These are phyloP conservation scores for Trididemnum miniatum DNA, from an alignment of 23 tunicate species.

Conservation along the genomic window DNA sequence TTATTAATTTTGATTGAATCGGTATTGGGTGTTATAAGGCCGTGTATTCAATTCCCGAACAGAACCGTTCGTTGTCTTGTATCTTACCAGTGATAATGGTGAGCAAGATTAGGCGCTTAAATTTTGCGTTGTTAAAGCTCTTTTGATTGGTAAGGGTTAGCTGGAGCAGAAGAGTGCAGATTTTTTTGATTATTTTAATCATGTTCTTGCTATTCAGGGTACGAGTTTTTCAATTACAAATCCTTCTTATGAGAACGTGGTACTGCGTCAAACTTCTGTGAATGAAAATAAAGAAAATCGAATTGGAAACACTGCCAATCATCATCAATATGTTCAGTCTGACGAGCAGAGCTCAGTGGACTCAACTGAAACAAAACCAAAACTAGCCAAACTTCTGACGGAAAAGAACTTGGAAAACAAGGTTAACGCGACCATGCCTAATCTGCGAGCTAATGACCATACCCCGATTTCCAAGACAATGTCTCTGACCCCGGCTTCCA, in stretches of 20 bases:
- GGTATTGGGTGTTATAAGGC: too few relatives aligned
- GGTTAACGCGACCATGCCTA: constrained; percentile 42
- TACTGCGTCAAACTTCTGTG: constrained; percentile 12
- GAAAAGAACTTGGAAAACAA: neutral
- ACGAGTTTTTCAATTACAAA: constrained; percentile 56
- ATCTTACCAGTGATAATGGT: too few relatives aligned
- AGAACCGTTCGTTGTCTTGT: too few relatives aligned
- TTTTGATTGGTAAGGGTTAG: too few relatives aligned
- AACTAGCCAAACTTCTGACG: constrained; percentile 45
- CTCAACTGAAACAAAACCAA: constrained; percentile 81
- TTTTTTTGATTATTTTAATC: neutral
- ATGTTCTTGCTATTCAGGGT: constrained; percentile 7
- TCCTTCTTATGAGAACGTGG: constrained; percentile 59
- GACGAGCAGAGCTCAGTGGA: constrained; percentile 76
- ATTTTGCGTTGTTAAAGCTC: too few relatives aligned
- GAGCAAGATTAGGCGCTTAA: too few relatives aligned
- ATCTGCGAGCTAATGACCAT: constrained; percentile 61
- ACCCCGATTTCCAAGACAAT: constrained; percentile 23
- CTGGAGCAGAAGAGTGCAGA: too few relatives aligned
- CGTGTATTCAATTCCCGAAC: too few relatives aligned
- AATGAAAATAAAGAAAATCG: constrained; percentile 18
- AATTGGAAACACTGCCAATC: neutral
- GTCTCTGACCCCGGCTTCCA: too few relatives aligned
- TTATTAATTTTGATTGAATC: too few relatives aligned
- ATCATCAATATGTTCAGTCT: neutral